A percentile compares a stretch with the other conserved stretches of the same genome.
Conservation (phyloP, 2,797 vertebrate species). For the Ibycter americanus region DNA sequence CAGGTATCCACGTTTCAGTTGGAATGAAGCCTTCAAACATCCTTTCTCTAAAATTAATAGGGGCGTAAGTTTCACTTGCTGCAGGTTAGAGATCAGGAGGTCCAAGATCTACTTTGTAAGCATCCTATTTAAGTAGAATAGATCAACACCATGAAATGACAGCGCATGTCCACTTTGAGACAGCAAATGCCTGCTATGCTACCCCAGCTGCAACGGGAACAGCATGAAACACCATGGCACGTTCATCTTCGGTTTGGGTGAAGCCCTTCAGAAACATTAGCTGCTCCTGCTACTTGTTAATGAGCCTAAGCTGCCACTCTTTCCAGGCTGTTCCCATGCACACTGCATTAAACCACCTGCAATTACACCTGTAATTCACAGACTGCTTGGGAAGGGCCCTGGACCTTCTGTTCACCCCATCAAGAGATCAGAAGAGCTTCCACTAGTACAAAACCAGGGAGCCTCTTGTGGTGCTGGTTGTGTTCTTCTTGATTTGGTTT, state of each 20-base stretch:
- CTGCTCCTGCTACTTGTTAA: neutral
- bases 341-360: neutral
- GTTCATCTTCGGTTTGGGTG: neutral
- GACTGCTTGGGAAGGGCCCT: neutral
- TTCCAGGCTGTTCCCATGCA: neutral
- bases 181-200: neutral
- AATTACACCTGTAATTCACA: neutral
- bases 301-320: neutral
- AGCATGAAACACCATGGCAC: neutral
- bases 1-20: neutral
- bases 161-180: neutral
- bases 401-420: neutral
- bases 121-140: neutral
- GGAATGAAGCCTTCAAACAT: neutral
- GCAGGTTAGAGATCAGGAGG: neutral
- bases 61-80: neutral
- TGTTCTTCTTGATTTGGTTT: neutral
- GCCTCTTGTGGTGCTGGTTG: neutral
- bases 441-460: neutral
- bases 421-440: neutral
- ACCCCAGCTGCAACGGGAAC: neutral
- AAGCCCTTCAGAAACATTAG: neutral
- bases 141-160: neutral
- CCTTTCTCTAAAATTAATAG: neutral
- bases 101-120: neutral